Evolutionary conservation across 2,888 invertebrate genomes (phyloP).

Genomic region (Ichneumoninae sp.): DNA sequence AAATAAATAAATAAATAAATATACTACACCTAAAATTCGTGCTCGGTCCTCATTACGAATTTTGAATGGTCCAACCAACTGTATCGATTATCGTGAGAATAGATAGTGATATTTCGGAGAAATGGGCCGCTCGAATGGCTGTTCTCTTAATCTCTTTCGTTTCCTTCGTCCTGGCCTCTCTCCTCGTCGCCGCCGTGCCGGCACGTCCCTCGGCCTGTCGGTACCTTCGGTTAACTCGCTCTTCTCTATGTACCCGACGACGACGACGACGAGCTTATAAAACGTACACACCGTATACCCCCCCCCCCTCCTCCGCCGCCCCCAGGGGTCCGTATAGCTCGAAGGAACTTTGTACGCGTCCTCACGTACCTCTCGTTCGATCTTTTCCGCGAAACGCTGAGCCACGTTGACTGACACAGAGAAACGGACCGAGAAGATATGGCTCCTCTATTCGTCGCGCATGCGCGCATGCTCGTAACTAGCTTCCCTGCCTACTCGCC

Average conservation of each 20-base stretch:
- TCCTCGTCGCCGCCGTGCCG: slow-evolving; percentile 65
- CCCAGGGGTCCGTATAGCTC: slow-evolving; percentile 36
- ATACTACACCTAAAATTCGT: background rate
- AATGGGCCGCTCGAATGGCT: slow-evolving; percentile 31
- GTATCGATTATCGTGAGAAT: slow-evolving; percentile 57
- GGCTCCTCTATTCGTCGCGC: slow-evolving; percentile 75
- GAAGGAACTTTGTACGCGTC: slow-evolving; percentile 76
- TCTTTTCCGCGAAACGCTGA: slow-evolving; percentile 81
- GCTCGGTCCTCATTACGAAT: slow-evolving; percentile 39
- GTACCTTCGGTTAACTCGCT: slow-evolving; percentile 58
- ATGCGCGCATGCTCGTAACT: slow-evolving; percentile 69
- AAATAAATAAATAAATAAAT: too few relatives aligned
- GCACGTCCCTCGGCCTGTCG: slow-evolving; percentile 69
- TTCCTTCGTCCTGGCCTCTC: slow-evolving; percentile 20
- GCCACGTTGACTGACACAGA: slow-evolving; percentile 76
- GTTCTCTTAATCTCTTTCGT: slow-evolving; percentile 32
- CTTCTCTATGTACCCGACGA: slow-evolving; percentile 45
- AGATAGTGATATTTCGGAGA: slow-evolving; percentile 4
- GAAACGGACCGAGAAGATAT: slow-evolving; percentile 62
- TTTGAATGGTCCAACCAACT: slow-evolving; percentile 26
- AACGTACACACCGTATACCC: background rate
- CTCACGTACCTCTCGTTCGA: slow-evolving; percentile 80
- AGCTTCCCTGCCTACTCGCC: background rate
- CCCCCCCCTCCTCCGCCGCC: background rate
- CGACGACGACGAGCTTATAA: slow-evolving; percentile 1